phyloP scores from a whole-genome alignment of 2,888 invertebrate species.

The Ophion obscuratus region DNA sequence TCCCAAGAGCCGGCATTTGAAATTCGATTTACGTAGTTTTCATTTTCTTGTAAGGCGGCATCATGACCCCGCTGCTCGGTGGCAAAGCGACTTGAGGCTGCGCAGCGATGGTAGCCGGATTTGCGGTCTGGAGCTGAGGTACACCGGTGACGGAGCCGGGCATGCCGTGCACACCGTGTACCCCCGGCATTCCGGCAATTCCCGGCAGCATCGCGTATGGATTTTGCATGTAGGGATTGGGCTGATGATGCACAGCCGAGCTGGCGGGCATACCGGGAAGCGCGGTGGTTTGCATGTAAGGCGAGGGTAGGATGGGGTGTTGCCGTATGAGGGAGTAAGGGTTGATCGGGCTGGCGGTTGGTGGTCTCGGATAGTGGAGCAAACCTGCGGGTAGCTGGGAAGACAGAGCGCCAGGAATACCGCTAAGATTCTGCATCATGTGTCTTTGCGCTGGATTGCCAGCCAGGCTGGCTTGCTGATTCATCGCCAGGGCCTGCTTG shows the following conservation, averaged over 20 bases:
- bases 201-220: conserved; percentile 80
- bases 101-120: conserved; percentile 82
- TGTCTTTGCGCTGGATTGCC: conserved; percentile 75
- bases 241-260: conserved; percentile 73
- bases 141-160: conserved; percentile 81
- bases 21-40: conserved; percentile 89
- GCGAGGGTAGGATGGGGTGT: conserved; percentile 78
- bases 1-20: not conserved
- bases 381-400: conserved; percentile 81
- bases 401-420: conserved; percentile 74
- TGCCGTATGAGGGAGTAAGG: conserved; percentile 85
- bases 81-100: conserved; percentile 84
- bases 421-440: conserved; percentile 72
- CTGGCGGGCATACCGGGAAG: conserved; percentile 74
- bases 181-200: conserved; percentile 77
- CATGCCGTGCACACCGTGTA: conserved; percentile 84
- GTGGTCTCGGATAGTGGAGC: conserved; percentile 81
- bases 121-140: conserved; percentile 77
- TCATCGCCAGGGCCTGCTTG: conserved; percentile 85
- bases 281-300: conserved; percentile 78
- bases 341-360: conserved; percentile 82
- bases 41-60: conserved; percentile 96
- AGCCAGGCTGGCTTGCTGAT: conserved; percentile 74
- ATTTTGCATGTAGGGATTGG: conserved; percentile 79
- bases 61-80: conserved; percentile 84